Evolutionary conservation across 1,140 invertebrate genomes (phyloP).

Genomic region (Vanessa tameamea): DNA sequence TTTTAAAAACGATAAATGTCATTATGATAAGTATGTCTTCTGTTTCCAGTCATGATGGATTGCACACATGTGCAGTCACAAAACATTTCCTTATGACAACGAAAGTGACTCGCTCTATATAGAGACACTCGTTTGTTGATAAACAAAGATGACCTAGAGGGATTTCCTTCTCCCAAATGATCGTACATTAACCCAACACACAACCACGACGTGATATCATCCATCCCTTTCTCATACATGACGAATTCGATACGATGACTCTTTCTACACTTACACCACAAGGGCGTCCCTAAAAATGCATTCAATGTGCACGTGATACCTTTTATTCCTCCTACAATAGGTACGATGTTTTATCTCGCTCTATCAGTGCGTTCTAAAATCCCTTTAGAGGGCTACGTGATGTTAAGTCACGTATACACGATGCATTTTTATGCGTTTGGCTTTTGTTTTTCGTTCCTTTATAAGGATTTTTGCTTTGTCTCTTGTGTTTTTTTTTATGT

Average conservation of each 20-base stretch:
- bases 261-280: not conserved
- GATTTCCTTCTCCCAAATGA: slow-evolving; percentile 24
- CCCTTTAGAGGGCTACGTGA: slow-evolving; percentile 32
- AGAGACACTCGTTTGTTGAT: slow-evolving; percentile 15
- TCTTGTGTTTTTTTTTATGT: not conserved
- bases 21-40: too few relatives aligned
- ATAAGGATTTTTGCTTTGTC: not conserved
- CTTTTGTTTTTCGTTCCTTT: not conserved
- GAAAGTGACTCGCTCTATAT: not conserved
- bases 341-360: not conserved
- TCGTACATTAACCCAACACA: slow-evolving; percentile 36
- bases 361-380: slow-evolving; percentile 15
- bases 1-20: too few relatives aligned
- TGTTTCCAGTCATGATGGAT: too few relatives aligned
- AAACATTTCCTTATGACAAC: not conserved
- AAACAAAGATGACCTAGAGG: slow-evolving; percentile 31
- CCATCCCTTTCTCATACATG: slow-evolving; percentile 20
- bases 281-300: slow-evolving; percentile 5
- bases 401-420: slow-evolving; percentile 39
- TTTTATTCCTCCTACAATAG: not conserved
- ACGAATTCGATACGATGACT: not conserved
- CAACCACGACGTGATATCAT: slow-evolving; percentile 28
- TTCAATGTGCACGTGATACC: not conserved
- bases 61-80: too few relatives aligned
- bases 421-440: not conserved